These are phyloP conservation scores for Lipophrys pholis DNA, from an alignment of 2,113 vertebrate species.

Conservation along the genomic window DNA sequence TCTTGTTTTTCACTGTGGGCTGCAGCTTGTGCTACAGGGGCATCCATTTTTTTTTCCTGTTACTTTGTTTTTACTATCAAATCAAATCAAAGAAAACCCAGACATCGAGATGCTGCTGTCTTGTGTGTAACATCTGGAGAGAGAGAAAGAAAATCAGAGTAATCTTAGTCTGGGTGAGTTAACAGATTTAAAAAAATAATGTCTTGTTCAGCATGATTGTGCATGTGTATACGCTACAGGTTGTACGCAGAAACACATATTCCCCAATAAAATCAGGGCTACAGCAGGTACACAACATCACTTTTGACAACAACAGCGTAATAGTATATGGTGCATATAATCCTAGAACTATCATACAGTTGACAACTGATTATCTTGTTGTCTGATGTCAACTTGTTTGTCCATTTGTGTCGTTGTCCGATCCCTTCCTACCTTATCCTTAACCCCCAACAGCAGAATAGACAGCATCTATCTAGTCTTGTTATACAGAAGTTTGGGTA, in stretches of 20 bases:
- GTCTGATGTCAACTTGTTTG: no score
- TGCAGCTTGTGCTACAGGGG: constrained; percentile 10
- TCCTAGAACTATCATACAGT: no score
- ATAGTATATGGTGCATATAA: no score
- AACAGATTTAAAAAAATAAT: neutral
- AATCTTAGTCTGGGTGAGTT: neutral
- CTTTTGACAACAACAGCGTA: neutral
- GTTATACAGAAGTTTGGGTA: no score
- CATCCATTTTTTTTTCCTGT: constrained; percentile 43
- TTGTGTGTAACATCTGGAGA: constrained; percentile 31
- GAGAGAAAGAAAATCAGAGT: neutral
- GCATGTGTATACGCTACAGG: no score
- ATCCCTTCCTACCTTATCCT: no score
- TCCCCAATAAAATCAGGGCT: neutral
- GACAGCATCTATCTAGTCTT: no score
- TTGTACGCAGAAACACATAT: no score
- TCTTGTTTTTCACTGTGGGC: neutral
- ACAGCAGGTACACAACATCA: neutral
- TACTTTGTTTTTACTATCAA: constrained; percentile 3
- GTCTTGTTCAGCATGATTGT: no score
- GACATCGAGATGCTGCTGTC: neutral
- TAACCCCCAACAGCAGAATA: no score
- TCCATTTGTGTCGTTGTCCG: no score
- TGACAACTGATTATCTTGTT: no score
- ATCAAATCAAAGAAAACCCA: constrained; percentile 5